Conservation (phyloP, 2,113 vertebrate species). For the Mastomys natalensis region DNA sequence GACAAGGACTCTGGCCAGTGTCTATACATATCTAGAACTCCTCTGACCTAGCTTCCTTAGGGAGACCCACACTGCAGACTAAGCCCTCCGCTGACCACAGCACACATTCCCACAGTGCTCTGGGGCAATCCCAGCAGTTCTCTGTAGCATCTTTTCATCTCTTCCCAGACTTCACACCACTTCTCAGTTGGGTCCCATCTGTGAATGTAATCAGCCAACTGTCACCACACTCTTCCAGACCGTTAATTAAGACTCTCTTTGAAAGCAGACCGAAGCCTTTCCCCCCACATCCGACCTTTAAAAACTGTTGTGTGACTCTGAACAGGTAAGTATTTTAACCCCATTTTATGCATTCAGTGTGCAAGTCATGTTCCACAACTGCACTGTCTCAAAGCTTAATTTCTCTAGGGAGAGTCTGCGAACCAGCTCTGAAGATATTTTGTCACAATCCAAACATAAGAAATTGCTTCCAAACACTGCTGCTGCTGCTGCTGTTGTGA, state of each 20-base stretch:
- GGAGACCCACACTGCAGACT: too few relatives aligned
- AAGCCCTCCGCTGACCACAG: background rate
- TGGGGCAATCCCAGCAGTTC: background rate
- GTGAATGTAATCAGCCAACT: conserved; percentile 84
- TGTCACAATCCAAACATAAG: conserved; percentile 46
- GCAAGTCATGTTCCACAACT: background rate
- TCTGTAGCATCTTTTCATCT: conserved; percentile 67
- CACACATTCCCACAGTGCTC: background rate
- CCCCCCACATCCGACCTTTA: conserved; percentile 12
- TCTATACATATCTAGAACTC: background rate
- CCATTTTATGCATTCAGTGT: background rate
- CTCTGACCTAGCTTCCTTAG: background rate
- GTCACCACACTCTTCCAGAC: conserved; percentile 78
- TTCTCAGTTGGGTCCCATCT: conserved; percentile 77
- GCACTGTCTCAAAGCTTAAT: background rate
- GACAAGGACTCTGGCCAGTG: too few relatives aligned
- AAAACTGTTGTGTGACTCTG: background rate
- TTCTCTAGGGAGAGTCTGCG: background rate
- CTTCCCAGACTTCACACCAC: conserved; percentile 69
- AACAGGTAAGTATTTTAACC: conserved; percentile 44
- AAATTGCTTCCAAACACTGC: background rate
- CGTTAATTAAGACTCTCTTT: conserved; percentile 84
- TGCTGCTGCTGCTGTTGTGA: background rate
- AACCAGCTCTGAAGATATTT: background rate
- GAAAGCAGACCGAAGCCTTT: conserved; percentile 71